Evolutionary conservation across 2,888 invertebrate genomes (phyloP).

Genomic region (Antitype chi): DNA sequence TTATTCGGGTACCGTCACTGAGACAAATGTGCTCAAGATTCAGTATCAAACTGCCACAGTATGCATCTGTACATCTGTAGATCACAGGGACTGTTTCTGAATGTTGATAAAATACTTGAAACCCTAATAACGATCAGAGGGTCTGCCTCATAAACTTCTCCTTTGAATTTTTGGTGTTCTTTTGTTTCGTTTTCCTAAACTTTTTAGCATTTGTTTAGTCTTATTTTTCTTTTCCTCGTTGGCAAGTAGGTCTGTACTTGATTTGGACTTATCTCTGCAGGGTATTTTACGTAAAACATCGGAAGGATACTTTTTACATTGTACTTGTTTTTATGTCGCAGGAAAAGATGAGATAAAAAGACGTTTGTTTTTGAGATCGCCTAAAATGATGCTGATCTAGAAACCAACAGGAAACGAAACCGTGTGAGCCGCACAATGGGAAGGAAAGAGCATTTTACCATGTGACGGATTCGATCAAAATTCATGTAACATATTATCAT

Average conservation of each 20-base stretch:
- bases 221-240: neutral
- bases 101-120: slow-evolving; percentile 17
- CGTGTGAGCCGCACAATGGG: neutral
- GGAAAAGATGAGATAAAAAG: neutral
- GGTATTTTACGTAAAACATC: neutral
- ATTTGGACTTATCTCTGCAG: neutral
- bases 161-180: neutral
- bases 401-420: slow-evolving; percentile 13
- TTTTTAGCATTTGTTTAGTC: neutral
- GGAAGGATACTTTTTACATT: neutral
- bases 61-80: neutral
- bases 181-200: slow-evolving; percentile 3
- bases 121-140: slow-evolving; percentile 24
- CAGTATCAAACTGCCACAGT: slow-evolving; percentile 8
- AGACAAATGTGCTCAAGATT: slow-evolving; percentile 35
- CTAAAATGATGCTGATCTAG: neutral
- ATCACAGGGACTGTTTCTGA: slow-evolving; percentile 9
- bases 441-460: neutral
- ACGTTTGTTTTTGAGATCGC: neutral
- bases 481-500: too few relatives aligned
- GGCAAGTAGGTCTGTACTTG: neutral
- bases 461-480: neutral
- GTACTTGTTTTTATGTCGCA: neutral
- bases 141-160: slow-evolving; percentile 3
- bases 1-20: slow-evolving; percentile 29